Percentiles rank a stretch among this genome's conserved stretches.
These are phyloP conservation scores for Iselma pallidipennis DNA, from an alignment of 2,888 invertebrate species.

Conservation along the genomic window DNA sequence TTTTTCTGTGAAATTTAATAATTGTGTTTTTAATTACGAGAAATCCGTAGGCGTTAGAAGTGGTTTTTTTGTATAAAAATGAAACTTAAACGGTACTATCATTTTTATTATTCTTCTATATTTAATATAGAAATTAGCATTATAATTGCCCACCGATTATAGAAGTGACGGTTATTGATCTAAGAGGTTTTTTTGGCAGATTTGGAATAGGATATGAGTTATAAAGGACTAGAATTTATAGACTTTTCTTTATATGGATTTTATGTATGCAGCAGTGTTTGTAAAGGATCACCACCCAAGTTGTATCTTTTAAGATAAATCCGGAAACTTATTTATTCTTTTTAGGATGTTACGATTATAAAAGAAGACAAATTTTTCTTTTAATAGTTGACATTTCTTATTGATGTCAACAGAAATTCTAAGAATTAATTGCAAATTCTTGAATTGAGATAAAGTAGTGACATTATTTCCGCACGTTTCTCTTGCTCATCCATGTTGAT, in stretches of 20 bases:
- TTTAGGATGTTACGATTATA: no score
- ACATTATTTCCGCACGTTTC: not conserved
- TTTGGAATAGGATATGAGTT: not conserved
- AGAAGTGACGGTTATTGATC: not conserved
- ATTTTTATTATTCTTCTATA: not conserved
- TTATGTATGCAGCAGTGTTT: no score
- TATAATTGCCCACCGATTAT: not conserved
- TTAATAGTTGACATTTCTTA: not conserved
- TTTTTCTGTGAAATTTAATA: not conserved
- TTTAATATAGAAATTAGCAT: not conserved
- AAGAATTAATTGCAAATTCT: not conserved
- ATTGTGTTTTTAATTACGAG: not conserved
- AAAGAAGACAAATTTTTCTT: no score
- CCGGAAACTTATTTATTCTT: no score
- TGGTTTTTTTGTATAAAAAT: not conserved
- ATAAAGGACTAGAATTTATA: not conserved
- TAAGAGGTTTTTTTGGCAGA: not conserved
- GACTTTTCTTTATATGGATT: not conserved
- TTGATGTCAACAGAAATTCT: not conserved
- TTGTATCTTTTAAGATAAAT: no score
- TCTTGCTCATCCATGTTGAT: not conserved
- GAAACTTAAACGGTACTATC: not conserved
- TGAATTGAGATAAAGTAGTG: not conserved
- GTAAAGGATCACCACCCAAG: no score
- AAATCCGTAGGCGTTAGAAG: not conserved